Evolutionary conservation across 2,113 vertebrate species (phyloP).

Genomic region (Bettongia penicillata): DNA sequence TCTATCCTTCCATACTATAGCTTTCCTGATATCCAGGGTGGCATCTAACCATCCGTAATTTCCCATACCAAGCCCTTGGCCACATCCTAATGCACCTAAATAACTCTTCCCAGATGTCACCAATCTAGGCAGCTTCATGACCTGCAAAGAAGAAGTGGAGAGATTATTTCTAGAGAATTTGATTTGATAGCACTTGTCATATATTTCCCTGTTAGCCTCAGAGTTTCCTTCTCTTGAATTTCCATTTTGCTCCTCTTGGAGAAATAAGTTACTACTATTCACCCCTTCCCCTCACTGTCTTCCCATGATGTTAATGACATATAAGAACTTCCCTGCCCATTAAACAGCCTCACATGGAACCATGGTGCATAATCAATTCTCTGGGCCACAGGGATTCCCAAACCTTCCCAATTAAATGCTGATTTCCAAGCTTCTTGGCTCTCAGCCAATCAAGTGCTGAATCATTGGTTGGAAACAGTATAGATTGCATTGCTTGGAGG

Average conservation of each 20-base stretch:
- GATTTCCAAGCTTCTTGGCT: too few species aligned
- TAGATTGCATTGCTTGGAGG: too few species aligned
- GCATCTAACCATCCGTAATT: background rate
- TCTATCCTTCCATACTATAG: background rate
- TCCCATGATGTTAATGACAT: too few species aligned
- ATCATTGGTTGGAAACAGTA: too few species aligned
- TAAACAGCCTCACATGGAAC: too few species aligned
- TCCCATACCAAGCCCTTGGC: background rate
- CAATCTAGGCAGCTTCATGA: background rate
- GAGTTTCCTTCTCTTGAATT: background rate
- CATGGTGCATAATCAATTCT: too few species aligned
- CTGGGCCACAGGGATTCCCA: too few species aligned
- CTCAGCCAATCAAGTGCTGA: too few species aligned
- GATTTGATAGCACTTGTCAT: background rate
- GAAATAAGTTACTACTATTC: background rate
- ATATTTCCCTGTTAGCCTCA: background rate
- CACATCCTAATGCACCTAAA: background rate
- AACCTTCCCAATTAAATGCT: too few species aligned
- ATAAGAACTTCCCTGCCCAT: too few species aligned
- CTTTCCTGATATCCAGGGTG: background rate
- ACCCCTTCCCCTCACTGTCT: background rate
- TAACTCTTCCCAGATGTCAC: background rate
- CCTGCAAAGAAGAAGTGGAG: background rate
- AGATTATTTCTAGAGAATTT: background rate
- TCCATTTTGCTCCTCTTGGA: background rate